Base-by-base conservation (phyloP, 2,888 invertebrate species). In the Chalcis sispes region DNA sequence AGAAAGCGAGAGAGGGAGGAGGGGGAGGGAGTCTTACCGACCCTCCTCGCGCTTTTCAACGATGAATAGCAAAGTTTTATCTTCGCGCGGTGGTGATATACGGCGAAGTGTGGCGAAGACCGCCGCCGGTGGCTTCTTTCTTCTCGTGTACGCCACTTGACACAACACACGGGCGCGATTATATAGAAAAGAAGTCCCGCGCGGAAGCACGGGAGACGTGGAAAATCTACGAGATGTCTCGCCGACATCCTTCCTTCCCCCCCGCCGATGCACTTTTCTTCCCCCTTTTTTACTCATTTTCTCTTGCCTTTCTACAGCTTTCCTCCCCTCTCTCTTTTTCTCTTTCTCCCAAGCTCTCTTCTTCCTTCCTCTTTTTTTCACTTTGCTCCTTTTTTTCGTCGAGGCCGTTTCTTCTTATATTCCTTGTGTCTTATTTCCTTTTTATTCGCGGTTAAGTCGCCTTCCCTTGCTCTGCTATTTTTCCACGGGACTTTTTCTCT, bases 21-120 rank as follows among this genome's bases (percentile, higher is more conserved):
- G n/a, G n/a, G n/a, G n/a, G n/a, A n/a, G n/a, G 32, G 25, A 18
- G 3, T 27, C 59, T 54, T 54, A 29, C 52, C 62, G 70, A 73
- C 75, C 74, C 77, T 77, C 8, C 64, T 69, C 50, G 48, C 75
- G 78, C 77, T 80, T 73, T 69, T 76, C 79, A 74, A 71, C 80
- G 80, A 80, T 80, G 79, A 82, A 80, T 80, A 79, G 80, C 77
- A 80, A 80, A 80, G 80, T 80, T 82, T 81, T 80, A 81, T 80
- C 81, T 80, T 64, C 70, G 65, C 61, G 71, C 65, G n/a, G n/a
- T n/a, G n/a, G 74, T 80, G 80, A 81, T 82, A 77, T 79, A 80
- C 76, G 80, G 77, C 58, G 67, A 77, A 80, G 80, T 75, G 77
- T 65, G n/a, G n/a, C n/a, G n/a, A n/a, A n/a, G n/a, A n/a, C n/a